phyloP scores from a whole-genome alignment of 1,140 invertebrate species.

The Trinorchestia longiramus region DNA sequence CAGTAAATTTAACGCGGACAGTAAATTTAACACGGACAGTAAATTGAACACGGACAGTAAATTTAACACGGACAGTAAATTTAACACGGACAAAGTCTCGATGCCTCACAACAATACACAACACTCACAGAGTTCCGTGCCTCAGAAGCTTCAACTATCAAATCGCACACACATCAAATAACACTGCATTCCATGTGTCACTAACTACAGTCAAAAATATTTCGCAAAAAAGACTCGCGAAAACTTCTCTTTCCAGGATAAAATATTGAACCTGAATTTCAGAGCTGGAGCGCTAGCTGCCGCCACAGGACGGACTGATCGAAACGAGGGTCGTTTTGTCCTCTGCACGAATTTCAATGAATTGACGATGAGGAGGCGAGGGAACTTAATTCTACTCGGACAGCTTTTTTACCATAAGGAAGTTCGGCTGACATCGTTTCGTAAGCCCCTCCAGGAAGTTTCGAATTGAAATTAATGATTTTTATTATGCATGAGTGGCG shows the following conservation, averaged over 20 bases:
- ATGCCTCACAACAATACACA: not conserved
- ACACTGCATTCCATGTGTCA: not conserved
- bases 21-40: too few species aligned
- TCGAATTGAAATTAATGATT: not conserved
- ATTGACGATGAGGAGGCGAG: not conserved
- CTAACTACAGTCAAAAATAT: not conserved
- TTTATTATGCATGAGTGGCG: too few species aligned
- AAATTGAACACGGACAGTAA: too few species aligned
- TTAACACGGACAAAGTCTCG: not conserved
- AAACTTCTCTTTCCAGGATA: not conserved
- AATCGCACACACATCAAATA: not conserved
- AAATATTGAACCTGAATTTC: not conserved
- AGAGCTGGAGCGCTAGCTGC: not conserved
- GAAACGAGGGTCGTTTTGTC: not conserved
- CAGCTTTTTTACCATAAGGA: not conserved
- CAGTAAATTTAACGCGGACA: too few species aligned
- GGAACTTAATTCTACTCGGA: not conserved
- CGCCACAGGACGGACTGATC: not conserved
- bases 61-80: too few species aligned
- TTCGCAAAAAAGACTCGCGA: not conserved
- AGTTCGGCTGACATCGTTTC: not conserved
- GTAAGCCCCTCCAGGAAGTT: not conserved
- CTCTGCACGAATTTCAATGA: conserved; percentile 23
- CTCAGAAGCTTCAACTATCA: not conserved
- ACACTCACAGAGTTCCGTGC: not conserved